phyloP scores from a whole-genome alignment of 2,113 vertebrate species.

The Ceyx melanurus region DNA sequence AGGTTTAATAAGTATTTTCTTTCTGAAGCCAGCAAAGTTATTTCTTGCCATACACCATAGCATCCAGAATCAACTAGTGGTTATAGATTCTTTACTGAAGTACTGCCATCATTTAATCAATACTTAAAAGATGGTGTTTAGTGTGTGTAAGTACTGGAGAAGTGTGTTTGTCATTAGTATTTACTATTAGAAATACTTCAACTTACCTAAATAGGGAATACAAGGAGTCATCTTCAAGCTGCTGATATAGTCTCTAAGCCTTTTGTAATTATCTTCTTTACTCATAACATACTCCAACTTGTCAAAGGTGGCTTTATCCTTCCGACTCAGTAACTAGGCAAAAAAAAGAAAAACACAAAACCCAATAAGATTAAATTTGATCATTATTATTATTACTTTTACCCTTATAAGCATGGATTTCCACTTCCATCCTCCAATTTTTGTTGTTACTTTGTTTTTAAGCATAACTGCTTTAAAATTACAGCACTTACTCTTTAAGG shows the following conservation, averaged over 20 bases:
- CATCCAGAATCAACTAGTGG: neutral
- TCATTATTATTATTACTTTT: neutral
- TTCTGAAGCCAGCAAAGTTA: neutral
- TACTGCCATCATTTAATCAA: neutral
- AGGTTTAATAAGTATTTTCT: neutral
- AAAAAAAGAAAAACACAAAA: slow-evolving; percentile 36
- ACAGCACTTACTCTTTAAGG: neutral
- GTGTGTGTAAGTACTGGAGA: neutral
- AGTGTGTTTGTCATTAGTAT: neutral
- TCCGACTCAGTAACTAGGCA: slow-evolving; percentile 90
- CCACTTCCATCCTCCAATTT: neutral
- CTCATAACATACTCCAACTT: slow-evolving; percentile 97
- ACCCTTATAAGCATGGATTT: neutral
- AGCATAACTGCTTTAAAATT: neutral
- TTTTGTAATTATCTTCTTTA: slow-evolving; percentile 99
- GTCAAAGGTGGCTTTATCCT: slow-evolving; percentile 96
- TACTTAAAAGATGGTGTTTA: neutral
- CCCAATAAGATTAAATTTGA: neutral
- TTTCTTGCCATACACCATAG: neutral
- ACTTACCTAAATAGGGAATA: slow-evolving; percentile 96
- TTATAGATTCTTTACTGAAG: neutral
- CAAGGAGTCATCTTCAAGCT: slow-evolving; percentile 99
- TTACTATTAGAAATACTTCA: neutral
- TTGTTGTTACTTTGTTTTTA: neutral
- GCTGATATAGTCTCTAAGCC: slow-evolving; percentile 94